Conservation (phyloP, 2,888 invertebrate genomes). For the Lepetodrilus schrolli region DNA sequence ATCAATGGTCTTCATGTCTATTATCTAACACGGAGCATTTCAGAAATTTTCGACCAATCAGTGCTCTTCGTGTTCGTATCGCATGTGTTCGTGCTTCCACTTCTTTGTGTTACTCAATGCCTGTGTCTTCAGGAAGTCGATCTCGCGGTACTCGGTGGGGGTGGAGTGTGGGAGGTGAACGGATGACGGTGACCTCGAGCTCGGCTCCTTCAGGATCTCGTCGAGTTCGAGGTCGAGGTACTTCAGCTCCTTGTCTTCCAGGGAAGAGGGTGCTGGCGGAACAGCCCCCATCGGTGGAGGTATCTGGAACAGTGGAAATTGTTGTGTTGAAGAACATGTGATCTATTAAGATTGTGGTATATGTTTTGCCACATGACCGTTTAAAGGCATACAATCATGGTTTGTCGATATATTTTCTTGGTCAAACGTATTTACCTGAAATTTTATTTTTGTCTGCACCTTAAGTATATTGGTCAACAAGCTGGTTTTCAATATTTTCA, state of each 20-base stretch:
- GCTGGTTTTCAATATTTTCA: no score
- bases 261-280: slow-evolving; percentile 50
- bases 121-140: slow-evolving; percentile 94
- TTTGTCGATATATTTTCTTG: no score
- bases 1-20: no score
- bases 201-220: slow-evolving; percentile 65
- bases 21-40: no score
- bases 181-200: slow-evolving; percentile 37
- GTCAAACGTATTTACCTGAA: no score
- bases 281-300: slow-evolving; percentile 37
- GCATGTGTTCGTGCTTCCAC: slow-evolving; percentile 37
- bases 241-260: slow-evolving; percentile 79
- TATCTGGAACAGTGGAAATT: not conserved
- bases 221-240: slow-evolving; percentile 91
- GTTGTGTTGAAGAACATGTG: no score
- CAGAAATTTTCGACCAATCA: no score
- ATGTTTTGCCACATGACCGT: no score
- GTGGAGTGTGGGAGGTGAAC: slow-evolving; percentile 43
- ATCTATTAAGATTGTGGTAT: no score
- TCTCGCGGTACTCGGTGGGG: slow-evolving; percentile 88
- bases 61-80: not conserved
- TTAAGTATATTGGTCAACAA: not conserved
- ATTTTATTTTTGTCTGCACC: not conserved
- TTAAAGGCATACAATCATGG: no score
- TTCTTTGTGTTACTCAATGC: slow-evolving; percentile 84